Evolutionary conservation across 2,113 vertebrate genomes (phyloP).

Genomic region (Cochlearius cochlearius): DNA sequence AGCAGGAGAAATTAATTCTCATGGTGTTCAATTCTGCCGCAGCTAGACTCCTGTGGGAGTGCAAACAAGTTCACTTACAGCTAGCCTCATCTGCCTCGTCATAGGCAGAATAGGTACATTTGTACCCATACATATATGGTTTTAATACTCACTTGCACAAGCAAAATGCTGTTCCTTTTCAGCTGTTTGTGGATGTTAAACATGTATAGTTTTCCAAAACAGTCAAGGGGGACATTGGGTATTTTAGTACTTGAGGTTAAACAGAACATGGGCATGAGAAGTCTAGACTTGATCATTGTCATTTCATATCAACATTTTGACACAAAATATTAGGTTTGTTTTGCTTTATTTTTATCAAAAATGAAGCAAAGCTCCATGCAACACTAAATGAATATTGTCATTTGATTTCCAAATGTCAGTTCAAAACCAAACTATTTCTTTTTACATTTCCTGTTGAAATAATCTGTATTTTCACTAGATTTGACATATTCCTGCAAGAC

Average conservation of each 20-base stretch:
- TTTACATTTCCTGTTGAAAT: background rate
- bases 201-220: background rate
- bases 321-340: background rate
- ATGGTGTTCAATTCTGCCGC: background rate
- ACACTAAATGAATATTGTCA: background rate
- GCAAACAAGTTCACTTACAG: background rate
- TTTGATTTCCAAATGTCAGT: background rate
- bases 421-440: background rate
- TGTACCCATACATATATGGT: background rate
- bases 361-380: background rate
- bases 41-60: background rate
- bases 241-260: background rate
- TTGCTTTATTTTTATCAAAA: background rate
- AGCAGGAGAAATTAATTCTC: conserved; percentile 5
- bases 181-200: background rate
- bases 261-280: background rate
- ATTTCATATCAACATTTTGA: background rate
- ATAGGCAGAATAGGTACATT: background rate
- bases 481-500: background rate
- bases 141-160: background rate
- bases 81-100: background rate
- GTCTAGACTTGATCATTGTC: background rate
- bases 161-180: background rate
- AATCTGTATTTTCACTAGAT: background rate
- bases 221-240: background rate